Base-by-base conservation (phyloP, 1,140 invertebrate species). In the Helicoverpa armigera region DNA sequence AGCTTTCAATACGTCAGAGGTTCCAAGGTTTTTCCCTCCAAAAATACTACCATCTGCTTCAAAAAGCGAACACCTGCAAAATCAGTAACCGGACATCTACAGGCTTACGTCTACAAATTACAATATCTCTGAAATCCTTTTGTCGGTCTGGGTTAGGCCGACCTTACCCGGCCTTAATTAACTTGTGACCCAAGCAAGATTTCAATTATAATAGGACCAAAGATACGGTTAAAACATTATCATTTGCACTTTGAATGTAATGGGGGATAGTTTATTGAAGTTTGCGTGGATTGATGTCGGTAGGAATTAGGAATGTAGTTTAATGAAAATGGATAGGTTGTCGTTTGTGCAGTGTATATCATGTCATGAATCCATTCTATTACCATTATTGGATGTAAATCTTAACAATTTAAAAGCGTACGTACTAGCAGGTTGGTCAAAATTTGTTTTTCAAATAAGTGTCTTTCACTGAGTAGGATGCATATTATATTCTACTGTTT, bases 141-240 rank as follows among this genome's bases (percentile, higher is more conserved):
- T 77, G 75, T 77, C 51, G 61, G 61, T 16, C 50, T 0, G 61
- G 75, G 29, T 77, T 67, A 77, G 61, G 50, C 50, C 75, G 50
- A 67, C 75, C 75, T 51, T 48, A 77, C 75, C 61, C 61, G 16
- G 60, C 29, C 61, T 77, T 77, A 77, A 77, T 77, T 77, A 77
- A 77, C 61, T 77, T 65, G 50, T 18, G 61, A 51, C 75, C 75
- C 61, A 67, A 77, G 58, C 58, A 77, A 77, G 61, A 77, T 77
- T 77, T 77, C 75, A 77, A 77, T 77, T 77, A 77, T 67, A 77
- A 77, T 77, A 18, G 75, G 48, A 67, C 75, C 75, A 77, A 77
- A 72, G 69, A 72, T 72, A 77, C 61, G 75, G 61, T 77, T 65
- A 77, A 61, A 77, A 65, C 75, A 67, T 77, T 77, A 77, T 65